A percentile compares a stretch with the other conserved stretches of the same genome.
These are phyloP conservation scores for Merluccius polli DNA, from an alignment of 2,797 vertebrate genomes.

Conservation along the genomic window DNA sequence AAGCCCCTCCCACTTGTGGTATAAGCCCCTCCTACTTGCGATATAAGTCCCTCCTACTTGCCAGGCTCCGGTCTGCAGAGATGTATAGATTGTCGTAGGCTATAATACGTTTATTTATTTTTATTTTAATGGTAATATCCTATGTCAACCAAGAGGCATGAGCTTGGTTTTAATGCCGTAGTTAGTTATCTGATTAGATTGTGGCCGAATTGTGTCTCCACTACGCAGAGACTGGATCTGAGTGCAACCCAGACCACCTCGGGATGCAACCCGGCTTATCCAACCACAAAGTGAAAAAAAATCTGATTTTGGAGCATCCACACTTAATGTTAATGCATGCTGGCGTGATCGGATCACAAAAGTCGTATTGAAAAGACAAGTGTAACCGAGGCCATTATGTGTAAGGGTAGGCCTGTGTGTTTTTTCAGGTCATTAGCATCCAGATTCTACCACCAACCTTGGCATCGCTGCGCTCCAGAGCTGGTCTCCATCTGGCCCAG, in stretches of 20 bases:
- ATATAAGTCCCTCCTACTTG: too few species aligned
- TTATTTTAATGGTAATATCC: too few species aligned
- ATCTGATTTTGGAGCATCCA: not conserved
- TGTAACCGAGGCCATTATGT: not conserved
- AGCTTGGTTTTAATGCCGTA: too few species aligned
- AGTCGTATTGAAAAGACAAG: not conserved
- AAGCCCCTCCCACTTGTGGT: too few species aligned
- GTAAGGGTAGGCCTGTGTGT: not conserved
- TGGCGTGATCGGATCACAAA: not conserved
- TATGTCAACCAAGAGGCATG: too few species aligned
- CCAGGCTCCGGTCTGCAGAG: too few species aligned
- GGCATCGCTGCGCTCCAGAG: not conserved
- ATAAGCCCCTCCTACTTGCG: too few species aligned
- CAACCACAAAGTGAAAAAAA: not conserved
- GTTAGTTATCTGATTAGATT: too few species aligned
- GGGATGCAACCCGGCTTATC: not conserved
- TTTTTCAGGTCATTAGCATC: not conserved
- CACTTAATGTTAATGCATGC: not conserved
- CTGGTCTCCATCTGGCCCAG: not conserved
- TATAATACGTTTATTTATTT: too few species aligned
- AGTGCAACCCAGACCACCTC: not conserved
- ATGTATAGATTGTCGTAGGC: too few species aligned
- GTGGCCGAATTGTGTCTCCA: too few species aligned
- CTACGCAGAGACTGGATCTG: not conserved
- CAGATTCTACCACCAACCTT: not conserved